Evolutionary conservation across 2,113 vertebrate genomes (phyloP), one percentile per base, ranked within the genome.

Genomic region (Microcebus lehilahytsara): DNA sequence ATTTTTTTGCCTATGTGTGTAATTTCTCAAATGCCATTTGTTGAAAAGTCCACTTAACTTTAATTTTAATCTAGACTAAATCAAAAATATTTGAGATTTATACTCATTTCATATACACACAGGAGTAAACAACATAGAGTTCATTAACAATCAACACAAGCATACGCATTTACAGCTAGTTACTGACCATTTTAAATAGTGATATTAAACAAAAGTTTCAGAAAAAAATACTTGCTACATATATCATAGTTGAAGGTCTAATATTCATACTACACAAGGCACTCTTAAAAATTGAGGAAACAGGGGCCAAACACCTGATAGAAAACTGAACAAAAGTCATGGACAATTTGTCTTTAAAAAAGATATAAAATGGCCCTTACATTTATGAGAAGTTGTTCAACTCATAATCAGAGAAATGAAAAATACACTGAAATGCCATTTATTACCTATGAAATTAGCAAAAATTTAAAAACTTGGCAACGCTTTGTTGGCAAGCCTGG

Each of bases 331-430:
- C 53, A 90, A 94, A 89, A 87, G 25, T 90, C 49, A 34, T 66
- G 27, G 25, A 91, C 17, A 69, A 78, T 92, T 96, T 32, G 78
- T 6, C 64, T 40, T 40, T 5, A 64, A 30, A 49, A 83, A 66
- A 74, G 32, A 53, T 69, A 60, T 19, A 60, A 92, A 94, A 49
- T 46, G 12, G 8, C 20, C 17, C n/a, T 94, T 84, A 69, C 51
- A 87, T 23, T 80, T 62, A 91, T 34, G n/a, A 49, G 53, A 96
- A 93, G 66, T 85, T 79, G 34, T 71, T 88, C 27, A 42, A 91
- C 32, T 91, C 93, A 40, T 87, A 88, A 88, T 78, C 66, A 95
- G 62, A 90, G 12, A 96, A 80, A 85, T 88, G 22, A 88, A 97
- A 97, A 62, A 37, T 74, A 89, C 17, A 80, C 27, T 93, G 58